Percentiles rank a stretch among this genome's conserved stretches.
Conservation (phyloP, 2,113 vertebrate genomes). For the Malurus melanocephalus region DNA sequence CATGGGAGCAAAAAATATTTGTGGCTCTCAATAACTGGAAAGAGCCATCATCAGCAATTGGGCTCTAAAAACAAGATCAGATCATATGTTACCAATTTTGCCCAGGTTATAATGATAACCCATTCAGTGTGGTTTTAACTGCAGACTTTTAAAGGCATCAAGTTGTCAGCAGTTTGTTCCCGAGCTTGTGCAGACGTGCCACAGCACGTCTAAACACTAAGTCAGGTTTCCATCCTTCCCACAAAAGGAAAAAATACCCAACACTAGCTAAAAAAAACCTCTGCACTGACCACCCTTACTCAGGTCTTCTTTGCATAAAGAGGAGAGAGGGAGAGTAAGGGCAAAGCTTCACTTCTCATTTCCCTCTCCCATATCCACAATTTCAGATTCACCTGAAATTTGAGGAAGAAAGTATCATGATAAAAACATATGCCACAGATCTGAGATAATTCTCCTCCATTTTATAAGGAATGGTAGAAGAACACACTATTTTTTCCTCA, state of each 20-base stretch:
- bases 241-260: background rate
- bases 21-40: background rate
- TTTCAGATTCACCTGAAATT: background rate
- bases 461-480: background rate
- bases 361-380: rapidly evolving
- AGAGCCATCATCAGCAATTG: background rate
- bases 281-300: background rate
- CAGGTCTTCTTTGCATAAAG: rapidly evolving
- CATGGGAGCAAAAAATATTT: background rate
- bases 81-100: background rate
- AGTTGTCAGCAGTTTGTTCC: background rate
- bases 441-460: background rate
- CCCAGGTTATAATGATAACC: background rate
- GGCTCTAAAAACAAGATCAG: background rate
- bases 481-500: background rate
- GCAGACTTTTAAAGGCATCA: background rate
- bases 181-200: rapidly evolving
- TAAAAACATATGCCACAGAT: background rate
- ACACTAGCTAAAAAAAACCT: rapidly evolving
- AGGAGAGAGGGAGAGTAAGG: background rate
- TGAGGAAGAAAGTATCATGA: background rate
- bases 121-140: background rate
- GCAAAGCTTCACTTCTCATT: background rate
- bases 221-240: background rate
- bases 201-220: background rate